Evolutionary conservation across 2,888 invertebrate species (phyloP).

Genomic region (Noctua janthina): DNA sequence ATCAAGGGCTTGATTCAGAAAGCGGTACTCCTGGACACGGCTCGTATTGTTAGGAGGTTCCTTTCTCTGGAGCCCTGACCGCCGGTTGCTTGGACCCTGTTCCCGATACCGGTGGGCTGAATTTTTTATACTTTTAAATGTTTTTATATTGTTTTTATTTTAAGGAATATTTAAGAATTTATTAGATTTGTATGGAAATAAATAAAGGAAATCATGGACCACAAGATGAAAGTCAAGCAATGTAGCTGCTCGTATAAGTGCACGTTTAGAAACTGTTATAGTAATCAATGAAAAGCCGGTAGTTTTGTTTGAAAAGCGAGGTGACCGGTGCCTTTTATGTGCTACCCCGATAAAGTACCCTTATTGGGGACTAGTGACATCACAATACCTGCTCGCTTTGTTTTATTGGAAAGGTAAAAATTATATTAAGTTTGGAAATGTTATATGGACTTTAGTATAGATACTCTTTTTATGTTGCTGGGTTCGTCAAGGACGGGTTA

Average conservation of each 20-base stretch:
- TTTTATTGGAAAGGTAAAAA: conserved; percentile 62
- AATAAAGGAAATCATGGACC: no score
- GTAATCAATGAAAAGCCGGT: conserved; percentile 34
- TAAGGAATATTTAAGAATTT: no score
- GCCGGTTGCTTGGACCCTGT: no score
- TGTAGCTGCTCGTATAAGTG: neutral
- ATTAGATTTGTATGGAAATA: no score
- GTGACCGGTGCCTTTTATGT: conserved; percentile 72
- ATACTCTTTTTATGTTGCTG: neutral
- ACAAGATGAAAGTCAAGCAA: neutral
- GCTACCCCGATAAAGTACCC: conserved; percentile 67
- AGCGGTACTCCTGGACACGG: no score
- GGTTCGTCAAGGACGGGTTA: no score
- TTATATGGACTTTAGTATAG: neutral
- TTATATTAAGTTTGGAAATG: conserved; percentile 38
- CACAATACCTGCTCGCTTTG: conserved; percentile 44
- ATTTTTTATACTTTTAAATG: no score
- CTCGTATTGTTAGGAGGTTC: no score
- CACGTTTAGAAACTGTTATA: neutral
- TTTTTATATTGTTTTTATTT: no score
- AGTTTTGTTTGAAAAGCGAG: conserved; percentile 60
- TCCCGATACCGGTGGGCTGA: no score
- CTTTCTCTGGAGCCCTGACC: no score
- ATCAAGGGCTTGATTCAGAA: no score
- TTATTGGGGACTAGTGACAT: conserved; percentile 61